A percentile compares a stretch with the other conserved stretches of the same genome.
Conservation (phyloP, 1,140 invertebrate genomes). For the Diorhabda elongata region DNA sequence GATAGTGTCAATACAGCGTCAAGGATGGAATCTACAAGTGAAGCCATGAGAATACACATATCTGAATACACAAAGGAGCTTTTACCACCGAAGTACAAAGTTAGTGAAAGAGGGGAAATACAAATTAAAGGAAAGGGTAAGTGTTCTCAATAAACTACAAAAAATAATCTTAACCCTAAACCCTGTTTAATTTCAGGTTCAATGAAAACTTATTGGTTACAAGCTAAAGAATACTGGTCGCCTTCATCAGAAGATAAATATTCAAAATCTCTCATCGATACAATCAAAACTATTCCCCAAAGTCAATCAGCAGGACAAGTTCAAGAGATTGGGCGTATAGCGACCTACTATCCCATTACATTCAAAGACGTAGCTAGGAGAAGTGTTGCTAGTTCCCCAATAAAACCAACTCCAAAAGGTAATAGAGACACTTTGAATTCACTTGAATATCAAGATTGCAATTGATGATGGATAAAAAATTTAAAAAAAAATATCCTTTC, state of each 20-base stretch:
- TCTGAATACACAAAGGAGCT: conserved; percentile 80
- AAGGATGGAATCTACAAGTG: conserved; percentile 86
- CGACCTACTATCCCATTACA: conserved; percentile 78
- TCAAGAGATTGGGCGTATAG: conserved; percentile 42
- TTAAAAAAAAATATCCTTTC: background rate
- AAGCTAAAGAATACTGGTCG: conserved; percentile 60
- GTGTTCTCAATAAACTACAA: conserved; percentile 5
- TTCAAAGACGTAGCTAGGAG: conserved; percentile 75
- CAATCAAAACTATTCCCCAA: background rate
- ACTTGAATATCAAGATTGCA: background rate
- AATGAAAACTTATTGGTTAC: conserved; percentile 93
- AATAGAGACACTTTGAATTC: conserved; percentile 32
- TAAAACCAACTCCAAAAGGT: conserved; percentile 49
- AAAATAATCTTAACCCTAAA: background rate
- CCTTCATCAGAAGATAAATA: conserved; percentile 35
- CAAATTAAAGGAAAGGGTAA: conserved; percentile 82
- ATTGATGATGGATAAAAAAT: background rate
- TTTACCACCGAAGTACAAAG: conserved; percentile 70
- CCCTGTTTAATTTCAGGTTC: conserved; percentile 54
- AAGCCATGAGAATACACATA: conserved; percentile 92
- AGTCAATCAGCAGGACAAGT: conserved; percentile 39
- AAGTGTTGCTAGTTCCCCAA: conserved; percentile 70
- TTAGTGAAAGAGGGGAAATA: conserved; percentile 77
- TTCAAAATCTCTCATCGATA: background rate
- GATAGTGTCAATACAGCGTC: conserved; percentile 91